Percentiles rank a stretch among this genome's conserved stretches.
Conservation (phyloP, 2,113 vertebrate genomes). For the Ptilorrhoa leucosticta region DNA sequence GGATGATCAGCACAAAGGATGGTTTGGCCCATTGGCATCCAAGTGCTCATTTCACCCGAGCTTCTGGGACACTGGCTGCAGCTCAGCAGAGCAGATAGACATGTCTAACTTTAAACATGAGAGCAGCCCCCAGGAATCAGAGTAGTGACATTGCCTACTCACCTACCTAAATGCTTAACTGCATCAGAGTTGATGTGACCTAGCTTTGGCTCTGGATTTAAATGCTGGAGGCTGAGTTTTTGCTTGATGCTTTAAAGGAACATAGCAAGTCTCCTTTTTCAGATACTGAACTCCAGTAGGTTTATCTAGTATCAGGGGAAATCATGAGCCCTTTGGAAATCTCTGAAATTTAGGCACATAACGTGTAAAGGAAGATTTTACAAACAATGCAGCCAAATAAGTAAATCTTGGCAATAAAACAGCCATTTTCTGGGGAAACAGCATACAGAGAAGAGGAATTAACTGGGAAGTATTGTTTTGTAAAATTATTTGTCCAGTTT, state of each 20-base stretch:
- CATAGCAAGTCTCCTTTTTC: not conserved
- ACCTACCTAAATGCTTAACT: not conserved
- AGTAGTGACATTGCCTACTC: not conserved
- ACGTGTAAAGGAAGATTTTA: not conserved
- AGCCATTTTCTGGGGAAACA: not conserved
- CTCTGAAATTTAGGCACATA: not conserved
- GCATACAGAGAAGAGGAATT: not conserved
- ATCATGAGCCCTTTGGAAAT: slow-evolving; percentile 3
- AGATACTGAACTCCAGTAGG: not conserved
- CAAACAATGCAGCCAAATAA: not conserved
- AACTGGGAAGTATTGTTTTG: not conserved
- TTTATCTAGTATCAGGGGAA: slow-evolving; percentile 11
- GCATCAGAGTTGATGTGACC: not conserved
- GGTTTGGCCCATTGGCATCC: not conserved
- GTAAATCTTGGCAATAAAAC: not conserved
- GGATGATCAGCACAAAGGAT: not conserved
- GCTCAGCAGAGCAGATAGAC: not conserved
- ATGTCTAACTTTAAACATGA: not conserved
- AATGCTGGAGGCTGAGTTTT: not conserved
- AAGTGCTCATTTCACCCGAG: not conserved
- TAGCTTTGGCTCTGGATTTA: not conserved
- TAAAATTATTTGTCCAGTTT: slow-evolving; percentile 37
- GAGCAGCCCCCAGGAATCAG: not conserved
- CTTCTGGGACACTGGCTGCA: not conserved
- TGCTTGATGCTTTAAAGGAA: not conserved